Percentiles rank a stretch among this genome's conserved stretches.
Conservation (phyloP, 2,113 vertebrate genomes). For the Ivindomyrus marchei region DNA sequence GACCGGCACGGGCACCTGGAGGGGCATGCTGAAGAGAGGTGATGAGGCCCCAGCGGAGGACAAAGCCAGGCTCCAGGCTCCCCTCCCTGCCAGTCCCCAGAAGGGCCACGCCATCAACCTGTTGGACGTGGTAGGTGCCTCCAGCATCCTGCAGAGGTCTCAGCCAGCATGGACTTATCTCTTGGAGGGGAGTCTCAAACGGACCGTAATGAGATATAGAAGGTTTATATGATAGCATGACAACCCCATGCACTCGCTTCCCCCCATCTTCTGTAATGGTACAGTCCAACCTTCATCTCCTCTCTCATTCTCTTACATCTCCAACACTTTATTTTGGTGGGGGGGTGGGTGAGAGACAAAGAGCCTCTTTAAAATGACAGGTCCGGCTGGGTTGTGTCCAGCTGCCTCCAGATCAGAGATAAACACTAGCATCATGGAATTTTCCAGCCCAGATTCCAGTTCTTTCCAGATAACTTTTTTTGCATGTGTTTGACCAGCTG, state of each 20-base stretch:
- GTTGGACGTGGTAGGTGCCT: constrained; percentile 80
- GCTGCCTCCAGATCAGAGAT: background rate
- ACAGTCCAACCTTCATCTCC: background rate
- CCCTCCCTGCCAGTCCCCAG: constrained; percentile 70
- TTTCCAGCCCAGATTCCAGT: background rate
- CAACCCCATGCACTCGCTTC: background rate
- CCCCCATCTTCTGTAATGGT: background rate
- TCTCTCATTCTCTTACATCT: background rate
- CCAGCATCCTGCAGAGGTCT: background rate
- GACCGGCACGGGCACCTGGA: constrained; percentile 78
- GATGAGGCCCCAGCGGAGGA: constrained; percentile 72
- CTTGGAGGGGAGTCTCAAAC: background rate
- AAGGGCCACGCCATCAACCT: constrained; percentile 88
- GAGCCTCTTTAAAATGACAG: background rate
- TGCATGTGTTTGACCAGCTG: background rate
- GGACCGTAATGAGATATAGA: background rate
- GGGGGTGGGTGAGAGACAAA: background rate
- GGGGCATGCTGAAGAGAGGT: constrained; percentile 85
- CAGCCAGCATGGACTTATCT: background rate
- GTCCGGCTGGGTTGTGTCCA: background rate
- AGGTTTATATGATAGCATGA: background rate
- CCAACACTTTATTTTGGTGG: background rate
- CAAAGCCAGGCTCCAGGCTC: constrained; percentile 49
- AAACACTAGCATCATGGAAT: background rate
- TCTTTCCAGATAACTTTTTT: background rate